These are phyloP conservation scores for Brienomyrus longianalis DNA, from an alignment of 2,113 vertebrate genomes.

Conservation along the genomic window DNA sequence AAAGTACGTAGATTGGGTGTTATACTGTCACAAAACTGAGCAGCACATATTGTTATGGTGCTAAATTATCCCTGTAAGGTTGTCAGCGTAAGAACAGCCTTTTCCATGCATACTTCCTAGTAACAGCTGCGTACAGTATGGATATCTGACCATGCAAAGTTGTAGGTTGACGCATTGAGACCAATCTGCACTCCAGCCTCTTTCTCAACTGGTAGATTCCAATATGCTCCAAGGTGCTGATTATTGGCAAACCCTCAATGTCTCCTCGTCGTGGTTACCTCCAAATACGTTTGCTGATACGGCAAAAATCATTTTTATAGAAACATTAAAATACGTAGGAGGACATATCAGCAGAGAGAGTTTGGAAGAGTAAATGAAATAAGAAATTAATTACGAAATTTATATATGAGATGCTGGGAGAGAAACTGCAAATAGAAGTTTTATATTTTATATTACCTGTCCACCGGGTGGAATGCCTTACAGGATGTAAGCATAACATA, in stretches of 20 bases:
- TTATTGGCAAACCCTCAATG: slow-evolving; percentile 13
- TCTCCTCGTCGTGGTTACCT: not conserved
- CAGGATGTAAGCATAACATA: not conserved
- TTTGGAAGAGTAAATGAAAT: not conserved
- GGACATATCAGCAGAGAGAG: not conserved
- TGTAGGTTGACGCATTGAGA: not conserved
- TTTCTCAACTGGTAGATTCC: not conserved
- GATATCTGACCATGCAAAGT: not conserved
- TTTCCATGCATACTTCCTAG: not conserved
- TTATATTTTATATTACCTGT: not conserved
- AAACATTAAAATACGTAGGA: not conserved
- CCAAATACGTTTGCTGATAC: not conserved
- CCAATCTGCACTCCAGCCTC: not conserved
- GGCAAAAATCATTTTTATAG: not conserved
- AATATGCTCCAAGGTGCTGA: slow-evolving; percentile 7
- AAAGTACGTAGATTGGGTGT: not conserved
- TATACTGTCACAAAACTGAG: not conserved
- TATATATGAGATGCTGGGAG: not conserved
- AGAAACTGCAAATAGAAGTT: not conserved
- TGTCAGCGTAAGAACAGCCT: not conserved
- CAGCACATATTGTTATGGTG: not conserved
- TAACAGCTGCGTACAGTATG: not conserved
- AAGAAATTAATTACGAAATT: not conserved
- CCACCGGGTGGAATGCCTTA: not conserved
- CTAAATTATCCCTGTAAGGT: not conserved